Conservation (phyloP, 1,140 invertebrate genomes). For the Sinella curviseta region DNA sequence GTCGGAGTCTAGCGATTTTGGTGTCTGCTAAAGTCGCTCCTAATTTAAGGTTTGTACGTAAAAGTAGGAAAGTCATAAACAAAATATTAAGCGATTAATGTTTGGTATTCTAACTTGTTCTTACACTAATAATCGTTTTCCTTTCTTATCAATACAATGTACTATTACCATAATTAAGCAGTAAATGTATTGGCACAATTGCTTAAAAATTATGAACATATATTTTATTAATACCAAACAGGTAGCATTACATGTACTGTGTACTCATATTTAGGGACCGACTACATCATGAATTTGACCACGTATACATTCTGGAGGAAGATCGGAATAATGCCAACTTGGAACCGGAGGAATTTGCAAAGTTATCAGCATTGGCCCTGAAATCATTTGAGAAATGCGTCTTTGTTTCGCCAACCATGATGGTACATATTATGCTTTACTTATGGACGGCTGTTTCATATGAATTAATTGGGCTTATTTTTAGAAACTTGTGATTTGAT, state of each 20-base stretch:
- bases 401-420: not conserved
- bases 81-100: not conserved
- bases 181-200: too few relatives aligned
- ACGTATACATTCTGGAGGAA: constrained; percentile 1
- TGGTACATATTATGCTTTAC: too few relatives aligned
- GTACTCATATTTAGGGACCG: too few relatives aligned
- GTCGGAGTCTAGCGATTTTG: not conserved
- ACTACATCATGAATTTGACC: not conserved
- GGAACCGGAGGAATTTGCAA: constrained; percentile 10
- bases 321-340: not conserved
- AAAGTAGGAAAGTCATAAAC: too few relatives aligned
- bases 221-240: too few relatives aligned
- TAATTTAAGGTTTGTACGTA: not conserved
- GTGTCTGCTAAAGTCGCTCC: not conserved
- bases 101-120: too few relatives aligned
- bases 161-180: too few relatives aligned
- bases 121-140: too few relatives aligned
- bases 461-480: not conserved
- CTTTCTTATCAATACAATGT: constrained; percentile 4
- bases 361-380: not conserved
- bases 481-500: not conserved
- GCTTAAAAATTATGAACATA: too few relatives aligned
- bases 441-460: too few relatives aligned
- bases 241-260: too few relatives aligned
- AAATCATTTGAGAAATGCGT: constrained; percentile 19